Evolutionary conservation across 2,888 invertebrate genomes (phyloP), one percentile per base, ranked within the genome.

Genomic region (Watsonalla cultraria): DNA sequence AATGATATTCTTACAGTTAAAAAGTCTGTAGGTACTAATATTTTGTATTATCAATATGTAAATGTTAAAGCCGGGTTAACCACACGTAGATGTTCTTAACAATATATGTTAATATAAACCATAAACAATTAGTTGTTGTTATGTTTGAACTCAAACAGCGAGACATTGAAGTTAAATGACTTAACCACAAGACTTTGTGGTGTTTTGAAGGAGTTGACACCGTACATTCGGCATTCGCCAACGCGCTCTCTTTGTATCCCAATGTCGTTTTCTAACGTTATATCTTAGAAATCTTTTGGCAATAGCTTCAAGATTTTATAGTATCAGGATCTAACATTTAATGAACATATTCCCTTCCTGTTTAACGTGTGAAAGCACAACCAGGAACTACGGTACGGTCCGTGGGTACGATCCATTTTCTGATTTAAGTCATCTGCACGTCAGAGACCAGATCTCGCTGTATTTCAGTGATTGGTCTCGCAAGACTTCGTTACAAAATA

Each of bases 71-170:
- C 1, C 7, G 37, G 1, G 9, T 42, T 42, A 15, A 14, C 48
- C 14, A 49, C 49, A 49, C 37, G 57, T 66, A 72, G 70, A 76
- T 76, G 55, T 68, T 57, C 24, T 54, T 55, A 55, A 81, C 75
- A 80, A 81, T 78, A 70, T 72, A 68, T 66, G 76, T 62, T 78
- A 74, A 75, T 80, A 64, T 63, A 54, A 56, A 55, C 55, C 59
- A 64, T 64, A 69, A 69, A 71, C 62, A 62, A 60, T 70, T 52
- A 46, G 6, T 49, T 37, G 48, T 45, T 47, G 35, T 45, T 34
- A 48, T 45, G n/a, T 9, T 48, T 7, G 47, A 42, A 53, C 47
- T 42, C 42, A 11, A 8, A 42, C 11, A 11, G 42, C 42, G 42
- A 8, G 42, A 42, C 42, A 42, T 42, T 42, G 11, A 8, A 42